Base-by-base conservation (phyloP, 2,113 vertebrate species). In the Notarius quadriscutis region DNA sequence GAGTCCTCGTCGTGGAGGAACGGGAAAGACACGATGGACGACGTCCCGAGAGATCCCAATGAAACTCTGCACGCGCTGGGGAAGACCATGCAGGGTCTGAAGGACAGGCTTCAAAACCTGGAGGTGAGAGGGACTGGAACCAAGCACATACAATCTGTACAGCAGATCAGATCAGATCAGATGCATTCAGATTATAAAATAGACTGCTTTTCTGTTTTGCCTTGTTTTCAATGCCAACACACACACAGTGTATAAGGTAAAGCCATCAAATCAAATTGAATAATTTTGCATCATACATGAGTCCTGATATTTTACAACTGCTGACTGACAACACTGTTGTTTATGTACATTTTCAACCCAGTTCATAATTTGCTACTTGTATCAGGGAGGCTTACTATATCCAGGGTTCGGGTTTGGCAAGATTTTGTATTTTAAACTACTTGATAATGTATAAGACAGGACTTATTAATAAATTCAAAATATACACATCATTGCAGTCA, bases 51-150 rank as follows among this genome's bases (percentile, higher is more conserved):
- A 72, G 97, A 99, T 89, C 97, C 98, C 0, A 96, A 95, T 22
- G 97, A 96, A 90, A 94, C 97, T 41, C 96, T 99, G 81, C 97
- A 99, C 60, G 96, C 95, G 90, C 96, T 99, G 71, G 96, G 97
- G 81, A 97, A 97, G 93, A 98, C 97, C 83, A 97, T 98, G 96
- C 97, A 98, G 92, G 94, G 94, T 65, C 96, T 99, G 57, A 99
- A 99, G 91, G 97, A 98, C 93, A 94, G 98, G 0, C 92, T 99
- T 94, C 97, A 97, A 89, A 98, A 94, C 91, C 94, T 99, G 84
- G 98, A 99, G 97, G 98, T 98, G 93, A 86, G 90, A 91, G 86
- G 22, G 1, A 10, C 7, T 48, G 69, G 57, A 15, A 15, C 11
- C 53, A n/a, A 83, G 63, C 2, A 7, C 27, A 27, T 5, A 53